Evolutionary conservation across 2,888 invertebrate species (phyloP).

Genomic region (Anagyrus pseudococci): DNA sequence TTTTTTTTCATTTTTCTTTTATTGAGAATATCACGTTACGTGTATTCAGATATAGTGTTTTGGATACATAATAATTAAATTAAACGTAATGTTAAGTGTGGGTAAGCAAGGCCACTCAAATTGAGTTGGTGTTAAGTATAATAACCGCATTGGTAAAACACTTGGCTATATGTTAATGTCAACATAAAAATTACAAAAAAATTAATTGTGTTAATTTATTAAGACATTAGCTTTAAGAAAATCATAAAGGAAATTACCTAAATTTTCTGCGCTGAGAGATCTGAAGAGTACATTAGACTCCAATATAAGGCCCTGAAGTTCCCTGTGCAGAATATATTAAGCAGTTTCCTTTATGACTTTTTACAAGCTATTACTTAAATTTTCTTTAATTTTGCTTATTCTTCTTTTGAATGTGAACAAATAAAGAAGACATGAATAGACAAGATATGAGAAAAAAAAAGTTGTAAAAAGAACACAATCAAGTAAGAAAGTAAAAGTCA

Average conservation of each 20-base stretch:
- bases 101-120: no score
- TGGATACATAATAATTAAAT: no score
- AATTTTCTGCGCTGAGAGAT: conserved; percentile 36
- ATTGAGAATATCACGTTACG: no score
- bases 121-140: no score
- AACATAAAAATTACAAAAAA: conserved; percentile 12
- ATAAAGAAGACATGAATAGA: conserved; percentile 6
- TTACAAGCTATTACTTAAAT: conserved; percentile 34
- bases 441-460: conserved; percentile 18
- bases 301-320: conserved; percentile 40
- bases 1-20: no score
- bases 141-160: background rate
- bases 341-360: conserved; percentile 42
- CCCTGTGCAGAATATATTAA: conserved; percentile 39
- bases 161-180: conserved; percentile 7
- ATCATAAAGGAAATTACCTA: conserved; percentile 42
- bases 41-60: no score
- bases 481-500: conserved; percentile 38
- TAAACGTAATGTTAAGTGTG: no score
- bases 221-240: conserved; percentile 33
- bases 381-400: conserved; percentile 21
- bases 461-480: conserved; percentile 20
- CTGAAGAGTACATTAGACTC: conserved; percentile 40
- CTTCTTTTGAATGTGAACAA: conserved; percentile 2
- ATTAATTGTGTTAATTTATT: conserved; percentile 20